Conservation (phyloP, 2,797 vertebrate genomes). For the Sebastes iracundus region DNA sequence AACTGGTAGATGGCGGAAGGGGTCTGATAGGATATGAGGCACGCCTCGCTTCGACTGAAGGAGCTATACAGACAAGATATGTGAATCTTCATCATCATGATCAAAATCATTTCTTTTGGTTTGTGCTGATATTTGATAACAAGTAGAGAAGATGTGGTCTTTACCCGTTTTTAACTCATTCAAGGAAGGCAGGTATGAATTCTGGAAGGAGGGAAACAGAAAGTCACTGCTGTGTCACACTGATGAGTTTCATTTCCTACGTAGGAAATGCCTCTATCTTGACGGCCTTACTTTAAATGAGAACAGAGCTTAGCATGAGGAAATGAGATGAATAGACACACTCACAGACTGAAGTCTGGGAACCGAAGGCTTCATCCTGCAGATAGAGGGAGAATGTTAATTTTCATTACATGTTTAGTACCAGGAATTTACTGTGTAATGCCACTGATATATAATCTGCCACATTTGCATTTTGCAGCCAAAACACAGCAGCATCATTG, state of each 20-base stretch:
- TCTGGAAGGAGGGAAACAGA: constrained; percentile 59
- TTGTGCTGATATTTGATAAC: neutral
- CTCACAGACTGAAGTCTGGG: constrained; percentile 75
- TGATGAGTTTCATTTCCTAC: neutral
- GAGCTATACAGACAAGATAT: constrained; percentile 16
- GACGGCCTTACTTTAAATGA: constrained; percentile 19
- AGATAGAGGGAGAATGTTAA: constrained; percentile 6
- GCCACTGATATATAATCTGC: neutral
- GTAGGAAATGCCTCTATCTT: neutral
- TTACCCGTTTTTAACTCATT: constrained; percentile 64
- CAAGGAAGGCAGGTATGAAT: constrained; percentile 32
- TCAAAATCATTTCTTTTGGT: neutral
- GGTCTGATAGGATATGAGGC: constrained; percentile 54
- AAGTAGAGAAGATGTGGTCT: neutral
- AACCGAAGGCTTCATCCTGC: constrained; percentile 75
- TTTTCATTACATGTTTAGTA: constrained; percentile 1
- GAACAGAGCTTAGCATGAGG: neutral
- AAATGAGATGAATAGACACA: constrained; percentile 35
- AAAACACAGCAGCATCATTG: neutral
- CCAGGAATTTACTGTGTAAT: neutral
- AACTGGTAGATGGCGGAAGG: constrained; percentile 32
- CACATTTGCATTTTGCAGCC: constrained; percentile 16
- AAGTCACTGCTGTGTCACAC: neutral
- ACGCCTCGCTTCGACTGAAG: constrained; percentile 43
- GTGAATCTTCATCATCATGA: neutral